phyloP scores from a whole-genome alignment of 92 coral and sea anemone species.

The Epizoanthus illoricatus region DNA sequence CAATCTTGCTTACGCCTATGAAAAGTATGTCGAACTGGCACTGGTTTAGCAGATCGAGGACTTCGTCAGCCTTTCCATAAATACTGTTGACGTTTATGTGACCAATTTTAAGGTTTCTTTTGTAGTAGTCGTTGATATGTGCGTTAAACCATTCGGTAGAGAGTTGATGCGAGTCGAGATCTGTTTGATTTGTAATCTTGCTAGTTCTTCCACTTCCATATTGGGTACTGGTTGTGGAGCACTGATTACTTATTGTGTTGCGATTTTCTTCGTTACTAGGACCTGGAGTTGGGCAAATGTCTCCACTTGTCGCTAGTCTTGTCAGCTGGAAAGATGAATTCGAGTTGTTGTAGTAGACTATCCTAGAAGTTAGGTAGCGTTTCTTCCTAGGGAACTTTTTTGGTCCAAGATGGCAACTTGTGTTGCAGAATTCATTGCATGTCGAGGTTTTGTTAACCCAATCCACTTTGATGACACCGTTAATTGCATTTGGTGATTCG shows the following conservation, averaged over 20 bases:
- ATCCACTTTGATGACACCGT: neutral
- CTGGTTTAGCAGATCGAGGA: neutral
- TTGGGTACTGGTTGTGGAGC: neutral
- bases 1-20: slow-evolving; percentile 25
- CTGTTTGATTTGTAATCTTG: neutral
- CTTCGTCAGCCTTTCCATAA: slow-evolving; percentile 23
- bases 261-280: slow-evolving; percentile 5
- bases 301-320: slow-evolving; percentile 17
- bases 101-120: slow-evolving; percentile 3
- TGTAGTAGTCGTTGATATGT: slow-evolving; percentile 7
- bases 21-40: slow-evolving; percentile 19
- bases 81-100: slow-evolving; percentile 22
- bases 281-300: slow-evolving; percentile 26
- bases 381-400: slow-evolving; percentile 5
- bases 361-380: slow-evolving; percentile 10
- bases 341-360: slow-evolving; percentile 20
- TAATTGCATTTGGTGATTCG: neutral
- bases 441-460: neutral
- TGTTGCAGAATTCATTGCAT: neutral
- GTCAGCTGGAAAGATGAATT: slow-evolving; percentile 16
- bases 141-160: slow-evolving; percentile 18
- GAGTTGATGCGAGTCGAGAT: slow-evolving; percentile 3
- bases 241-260: neutral
- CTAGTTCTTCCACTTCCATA: neutral
- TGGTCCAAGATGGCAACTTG: slow-evolving; percentile 8